Conservation (phyloP, 2,113 vertebrate genomes). For the Cariama cristata region DNA sequence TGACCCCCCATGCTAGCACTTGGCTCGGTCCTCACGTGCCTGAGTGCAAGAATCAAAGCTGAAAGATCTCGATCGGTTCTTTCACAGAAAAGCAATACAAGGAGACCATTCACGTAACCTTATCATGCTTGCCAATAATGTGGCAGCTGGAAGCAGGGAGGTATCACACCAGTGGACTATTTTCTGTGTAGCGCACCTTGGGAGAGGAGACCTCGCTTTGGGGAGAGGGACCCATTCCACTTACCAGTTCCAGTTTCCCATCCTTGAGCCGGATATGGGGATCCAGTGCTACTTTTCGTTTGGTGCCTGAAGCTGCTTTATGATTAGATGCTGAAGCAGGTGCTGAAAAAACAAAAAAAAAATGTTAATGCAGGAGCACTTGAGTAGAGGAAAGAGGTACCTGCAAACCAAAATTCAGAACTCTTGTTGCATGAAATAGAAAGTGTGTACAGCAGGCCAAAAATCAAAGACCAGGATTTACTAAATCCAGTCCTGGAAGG, state of each 20-base stretch:
- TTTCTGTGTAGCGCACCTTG: neutral
- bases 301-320: conserved; percentile 64
- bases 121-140: neutral
- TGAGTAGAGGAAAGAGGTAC: neutral
- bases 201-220: neutral
- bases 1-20: neutral
- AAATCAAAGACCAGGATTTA: neutral
- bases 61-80: neutral
- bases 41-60: neutral
- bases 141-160: neutral
- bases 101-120: neutral
- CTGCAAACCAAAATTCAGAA: neutral
- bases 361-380: neutral
- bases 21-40: neutral
- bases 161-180: rapidly evolving
- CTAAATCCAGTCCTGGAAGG: neutral
- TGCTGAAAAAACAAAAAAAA: conserved; percentile 59
- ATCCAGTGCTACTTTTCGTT: conserved; percentile 87
- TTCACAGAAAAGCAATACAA: neutral
- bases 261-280: conserved; percentile 88
- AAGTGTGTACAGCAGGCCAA: neutral
- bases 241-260: conserved; percentile 89
- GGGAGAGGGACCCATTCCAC: neutral
- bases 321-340: conserved; percentile 69
- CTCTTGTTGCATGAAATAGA: neutral